Evolutionary conservation across 64 coral and sea anemone genomes (phyloP), one percentile per base, ranked within the genome.

Genomic region (Actinia tenebrosa): DNA sequence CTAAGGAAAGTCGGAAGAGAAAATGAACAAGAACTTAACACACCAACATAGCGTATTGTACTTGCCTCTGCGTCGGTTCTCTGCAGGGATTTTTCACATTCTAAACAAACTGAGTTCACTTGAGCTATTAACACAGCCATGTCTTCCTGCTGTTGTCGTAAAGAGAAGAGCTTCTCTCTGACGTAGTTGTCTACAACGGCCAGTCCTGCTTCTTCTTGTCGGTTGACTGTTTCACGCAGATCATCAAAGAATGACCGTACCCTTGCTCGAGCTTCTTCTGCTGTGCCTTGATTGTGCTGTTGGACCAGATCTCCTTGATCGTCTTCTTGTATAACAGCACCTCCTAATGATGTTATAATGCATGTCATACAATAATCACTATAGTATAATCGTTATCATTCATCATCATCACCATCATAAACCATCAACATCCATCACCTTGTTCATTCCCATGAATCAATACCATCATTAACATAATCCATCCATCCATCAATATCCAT

Each of bases 171-270:
- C 71, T 93, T 92, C 80, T 99, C 97, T 42, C 97, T 88, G 18
- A 99, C 93, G 91, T 99, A 93, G 63, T 89, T 99, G 80, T 95
- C 91, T 13, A 99, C 97, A 23, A 99, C 97, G 60, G 93, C 93
- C 83, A 95, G 90, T 22, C 97, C 97, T 66, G 97, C 97, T 82
- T 99, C 97, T 61, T 99, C 97, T 52, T 99, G 97, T 52, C 93
- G 66, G 83, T 95, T 95, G 17, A 99, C 94, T 46, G 97, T 99
- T 77, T 99, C 97, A 59, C 97, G 90, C 14, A 99, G 83, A 84
- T 99, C 97, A 95, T 99, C 93, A 92, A 99, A 99, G 83, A 95
- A 99, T 50, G 88, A 88, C 47, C 91, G 88, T 13, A 99, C 97
- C 83, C 94, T 89, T 19, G 44, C 84, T 66, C 97, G 89, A 1